phyloP scores from a whole-genome alignment of 2,888 invertebrate genomes.

The Caenorhabditis auriculariae region DNA sequence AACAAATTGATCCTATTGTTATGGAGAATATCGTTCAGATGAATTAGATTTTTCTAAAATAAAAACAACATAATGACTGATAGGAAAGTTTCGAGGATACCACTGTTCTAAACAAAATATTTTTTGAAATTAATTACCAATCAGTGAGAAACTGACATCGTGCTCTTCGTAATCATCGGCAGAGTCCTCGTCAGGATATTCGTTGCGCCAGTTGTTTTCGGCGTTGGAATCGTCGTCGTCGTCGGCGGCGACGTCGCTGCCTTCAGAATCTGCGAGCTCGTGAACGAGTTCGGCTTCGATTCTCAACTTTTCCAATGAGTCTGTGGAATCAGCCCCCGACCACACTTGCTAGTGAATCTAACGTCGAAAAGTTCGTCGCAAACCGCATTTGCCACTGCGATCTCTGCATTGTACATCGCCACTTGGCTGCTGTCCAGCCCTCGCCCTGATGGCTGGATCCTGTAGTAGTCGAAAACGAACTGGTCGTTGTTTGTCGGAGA shows the following conservation, averaged over 20 bases:
- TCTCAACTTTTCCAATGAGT: slow-evolving; percentile 4
- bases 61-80: too few relatives aligned
- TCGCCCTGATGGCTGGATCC: slow-evolving; percentile 15
- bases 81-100: too few relatives aligned
- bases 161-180: too few relatives aligned
- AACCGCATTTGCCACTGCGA: slow-evolving; percentile 16
- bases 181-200: slow-evolving; percentile 61
- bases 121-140: too few relatives aligned
- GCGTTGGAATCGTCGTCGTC: slow-evolving; percentile 61
- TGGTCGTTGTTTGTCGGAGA: slow-evolving; percentile 23
- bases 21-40: too few relatives aligned
- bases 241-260: slow-evolving; percentile 36
- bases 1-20: too few relatives aligned
- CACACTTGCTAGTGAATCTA: background rate
- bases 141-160: too few relatives aligned
- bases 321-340: background rate
- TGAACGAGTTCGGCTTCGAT: slow-evolving; percentile 27
- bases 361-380: background rate
- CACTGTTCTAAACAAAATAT: too few relatives aligned
- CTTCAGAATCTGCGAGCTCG: slow-evolving; percentile 28
- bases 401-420: too few relatives aligned
- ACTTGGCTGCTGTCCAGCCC: slow-evolving; percentile 6
- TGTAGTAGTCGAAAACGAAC: slow-evolving; percentile 57
- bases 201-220: slow-evolving; percentile 60
- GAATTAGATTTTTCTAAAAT: too few relatives aligned